Conservation (phyloP, 92 coral and sea anemone species). For the Muricea muricata region DNA sequence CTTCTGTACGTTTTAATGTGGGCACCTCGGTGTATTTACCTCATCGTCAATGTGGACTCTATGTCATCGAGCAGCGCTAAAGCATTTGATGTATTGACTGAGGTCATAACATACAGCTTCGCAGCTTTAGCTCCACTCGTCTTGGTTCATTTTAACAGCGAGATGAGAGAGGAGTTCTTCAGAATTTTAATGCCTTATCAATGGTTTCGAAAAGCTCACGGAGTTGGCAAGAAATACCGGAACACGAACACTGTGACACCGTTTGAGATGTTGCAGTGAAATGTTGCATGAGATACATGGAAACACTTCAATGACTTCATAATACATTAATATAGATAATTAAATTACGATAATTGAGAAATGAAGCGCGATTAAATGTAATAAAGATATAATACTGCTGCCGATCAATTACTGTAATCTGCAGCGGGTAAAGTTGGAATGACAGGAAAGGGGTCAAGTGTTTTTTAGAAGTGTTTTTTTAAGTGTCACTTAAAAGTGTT, state of each 20-base stretch:
- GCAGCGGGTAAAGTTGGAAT: not conserved
- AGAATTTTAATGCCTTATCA: constrained; percentile 40
- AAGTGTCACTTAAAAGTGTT: too few relatives aligned
- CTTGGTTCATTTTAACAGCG: constrained; percentile 35
- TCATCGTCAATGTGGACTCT: constrained; percentile 15
- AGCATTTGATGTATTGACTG: constrained; percentile 41
- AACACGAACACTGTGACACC: constrained; percentile 29
- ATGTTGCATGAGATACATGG: not conserved
- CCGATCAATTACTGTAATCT: too few relatives aligned
- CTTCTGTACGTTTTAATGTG: constrained; percentile 35
- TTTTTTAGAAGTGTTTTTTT: too few relatives aligned
- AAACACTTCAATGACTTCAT: too few relatives aligned
- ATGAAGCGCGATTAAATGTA: not conserved
- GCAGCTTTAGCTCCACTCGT: constrained; percentile 39
- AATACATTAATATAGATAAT: not conserved
- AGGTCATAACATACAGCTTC: constrained; percentile 33
- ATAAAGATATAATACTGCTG: not conserved
- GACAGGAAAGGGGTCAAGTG: not conserved
- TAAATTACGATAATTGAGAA: not conserved
- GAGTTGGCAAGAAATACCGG: constrained; percentile 39
- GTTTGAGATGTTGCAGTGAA: constrained; percentile 8
- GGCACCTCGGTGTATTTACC: constrained; percentile 43
- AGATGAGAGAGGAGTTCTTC: constrained; percentile 47
- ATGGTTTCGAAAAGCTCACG: constrained; percentile 34
- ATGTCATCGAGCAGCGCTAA: constrained; percentile 11